Evolutionary conservation across 2,888 invertebrate species (phyloP), one percentile per base, ranked within the genome.

Genomic region (Habrosyne pyritoides): DNA sequence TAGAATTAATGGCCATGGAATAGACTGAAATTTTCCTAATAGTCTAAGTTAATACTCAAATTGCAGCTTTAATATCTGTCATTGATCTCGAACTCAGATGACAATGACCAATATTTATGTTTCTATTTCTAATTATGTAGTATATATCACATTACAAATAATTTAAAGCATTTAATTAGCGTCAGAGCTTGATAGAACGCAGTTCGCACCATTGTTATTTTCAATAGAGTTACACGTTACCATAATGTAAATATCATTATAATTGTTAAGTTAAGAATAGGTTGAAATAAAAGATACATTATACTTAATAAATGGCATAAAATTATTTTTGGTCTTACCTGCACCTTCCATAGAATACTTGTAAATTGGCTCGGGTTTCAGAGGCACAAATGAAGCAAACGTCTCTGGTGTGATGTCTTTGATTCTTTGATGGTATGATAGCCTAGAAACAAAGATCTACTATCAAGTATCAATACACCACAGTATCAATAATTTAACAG

Each of bases 381-480:
- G 91, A 1, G 99, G 99, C 59, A 99, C 95, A 65, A 99, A 94
- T 48, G 95, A 94, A 7, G 95, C 94, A 87, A 99, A 98, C 0
- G 95, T 93, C 73, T 96, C 96, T 4, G 99, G 99, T 81, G 98
- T 95, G 93, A 98, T 97, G 72, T 99, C 98, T 53, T 95, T 95
- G 59, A 99, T 96, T 73, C 99, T 94, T 84, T 99, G 98, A 83
- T 98, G 97, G 85, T 99, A 99, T 0, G 99, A 98, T 63, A 99
- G 93, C 76, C 97, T 97, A 73, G 12, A 76, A 73, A 53, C 56
- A 50, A 53, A n/a, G n/a, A n/a, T n/a, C n/a, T n/a, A n/a, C n/a
- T n/a, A n/a, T n/a, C n/a, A n/a, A n/a, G n/a, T n/a, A n/a, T n/a
- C n/a, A n/a, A n/a, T n/a, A n/a, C n/a, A n/a, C n/a, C n/a, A n/a